A percentile compares a stretch with the other conserved stretches of the same genome.
Evolutionary conservation across 2,888 invertebrate genomes (phyloP).

Genomic region (Flexamia atlantica): DNA sequence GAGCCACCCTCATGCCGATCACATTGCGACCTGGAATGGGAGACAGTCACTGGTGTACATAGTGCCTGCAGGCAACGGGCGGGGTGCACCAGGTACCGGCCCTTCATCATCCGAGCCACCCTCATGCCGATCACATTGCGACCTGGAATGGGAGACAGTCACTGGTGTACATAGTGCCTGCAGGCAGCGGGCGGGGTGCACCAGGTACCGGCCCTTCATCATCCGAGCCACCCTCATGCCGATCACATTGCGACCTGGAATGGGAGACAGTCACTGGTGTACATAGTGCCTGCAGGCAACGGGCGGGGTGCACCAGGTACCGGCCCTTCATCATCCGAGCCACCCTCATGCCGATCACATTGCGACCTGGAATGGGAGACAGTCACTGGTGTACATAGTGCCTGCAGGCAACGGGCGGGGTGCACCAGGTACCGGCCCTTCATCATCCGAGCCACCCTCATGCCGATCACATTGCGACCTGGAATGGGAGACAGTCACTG

Average conservation of each 20-base stretch:
- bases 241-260: slow-evolving; percentile 26
- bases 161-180: not conserved
- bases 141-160: not conserved
- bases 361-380: not conserved
- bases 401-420: slow-evolving; percentile 12
- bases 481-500: too few relatives aligned
- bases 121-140: too few relatives aligned
- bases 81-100: too few relatives aligned
- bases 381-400: too few relatives aligned
- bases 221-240: slow-evolving; percentile 21
- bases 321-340: slow-evolving; percentile 8
- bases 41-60: too few relatives aligned
- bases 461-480: slow-evolving; percentile 26
- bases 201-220: slow-evolving; percentile 38
- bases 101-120: too few relatives aligned
- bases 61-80: too few relatives aligned
- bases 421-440: slow-evolving; percentile 6
- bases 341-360: slow-evolving; percentile 4
- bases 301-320: slow-evolving; percentile 17
- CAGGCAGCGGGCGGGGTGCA: slow-evolving; percentile 41
- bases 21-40: too few relatives aligned
- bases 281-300: slow-evolving; percentile 28
- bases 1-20: too few relatives aligned
- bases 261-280: too few relatives aligned
- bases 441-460: slow-evolving; percentile 8